These are phyloP conservation scores for Leucophora obtusa DNA, from an alignment of 2,888 invertebrate genomes.

Conservation along the genomic window DNA sequence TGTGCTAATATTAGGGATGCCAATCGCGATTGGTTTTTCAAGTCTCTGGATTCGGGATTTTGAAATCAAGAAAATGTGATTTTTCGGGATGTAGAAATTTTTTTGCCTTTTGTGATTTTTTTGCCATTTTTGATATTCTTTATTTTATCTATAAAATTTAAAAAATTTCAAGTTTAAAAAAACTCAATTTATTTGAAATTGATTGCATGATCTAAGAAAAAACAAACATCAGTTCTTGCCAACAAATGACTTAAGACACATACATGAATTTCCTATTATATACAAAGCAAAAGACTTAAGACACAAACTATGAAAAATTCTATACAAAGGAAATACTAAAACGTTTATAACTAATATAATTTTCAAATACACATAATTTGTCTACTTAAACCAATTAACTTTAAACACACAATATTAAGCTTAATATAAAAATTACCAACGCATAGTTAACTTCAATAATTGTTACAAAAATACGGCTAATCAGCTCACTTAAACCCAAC, in stretches of 20 bases:
- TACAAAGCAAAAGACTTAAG: conserved; percentile 26
- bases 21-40: no score
- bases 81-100: no score
- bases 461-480: background rate
- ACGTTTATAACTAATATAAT: conserved; percentile 47
- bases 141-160: no score
- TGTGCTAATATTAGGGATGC: no score
- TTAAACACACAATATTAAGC: conserved; percentile 1
- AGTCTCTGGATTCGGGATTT: no score
- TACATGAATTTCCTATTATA: background rate
- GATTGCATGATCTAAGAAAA: no score
- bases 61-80: no score
- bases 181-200: no score
- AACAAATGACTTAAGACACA: conserved; percentile 2
- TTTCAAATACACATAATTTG: conserved; percentile 21
- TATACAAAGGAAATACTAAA: conserved; percentile 1
- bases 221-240: no score
- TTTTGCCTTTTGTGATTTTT: no score
- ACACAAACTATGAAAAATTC: conserved; percentile 9
- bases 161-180: no score
- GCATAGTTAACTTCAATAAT: conserved; percentile 1
- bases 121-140: no score
- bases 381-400: conserved; percentile 27
- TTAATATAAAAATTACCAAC: conserved; percentile 15
- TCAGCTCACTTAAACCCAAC: background rate